Evolutionary conservation across 1,140 invertebrate species (phyloP), one percentile per base, ranked within the genome.

Genomic region (Liolophura sinensis): DNA sequence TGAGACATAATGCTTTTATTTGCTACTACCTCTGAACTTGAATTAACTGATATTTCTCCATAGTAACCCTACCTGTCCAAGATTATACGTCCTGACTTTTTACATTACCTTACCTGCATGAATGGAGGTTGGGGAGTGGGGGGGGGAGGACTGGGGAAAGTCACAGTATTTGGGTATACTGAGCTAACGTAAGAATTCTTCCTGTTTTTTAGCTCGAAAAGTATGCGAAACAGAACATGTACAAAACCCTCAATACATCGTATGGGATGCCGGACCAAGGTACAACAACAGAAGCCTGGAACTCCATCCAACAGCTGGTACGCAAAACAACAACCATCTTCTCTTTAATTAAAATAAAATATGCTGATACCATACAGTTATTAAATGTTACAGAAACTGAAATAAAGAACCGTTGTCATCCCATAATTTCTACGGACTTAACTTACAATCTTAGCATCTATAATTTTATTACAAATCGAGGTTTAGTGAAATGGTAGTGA

Each of bases 251-350:
- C 12, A 69, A 72, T 24, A 56, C 61, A 3, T 62, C 67, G 6
- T 77, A 77, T 60, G 76, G 76, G 11, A 27, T 55, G 16, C n/a
- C 65, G 5, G 68, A 67, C 5, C 59, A 71, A 22, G 59, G 70
- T 25, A 46, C 63, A 9, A 63, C 74, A 18, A 77, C 76, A n/a
- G 66, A 73, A 7, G 69, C 72, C 12, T 74, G 73, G 76, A 69
- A 77, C 55, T 67, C 67, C 31, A 71, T 75, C 64, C 76, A 77
- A 58, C 68, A 71, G 63, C 22, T 74, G 50, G 75, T 77, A 65
- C 65, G 74, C 31, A 50, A 20, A 56, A 20, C 7, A 25, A 24
- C 1, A 18, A 63, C 9, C 16, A 15, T 0, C 5, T 27, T 11
- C 55, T 5, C 31, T 18, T 16, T 40, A 16, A 1, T 54, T 20